These are phyloP conservation scores for Silurus aristotelis DNA, from an alignment of 2,797 vertebrate genomes.

Conservation along the genomic window DNA sequence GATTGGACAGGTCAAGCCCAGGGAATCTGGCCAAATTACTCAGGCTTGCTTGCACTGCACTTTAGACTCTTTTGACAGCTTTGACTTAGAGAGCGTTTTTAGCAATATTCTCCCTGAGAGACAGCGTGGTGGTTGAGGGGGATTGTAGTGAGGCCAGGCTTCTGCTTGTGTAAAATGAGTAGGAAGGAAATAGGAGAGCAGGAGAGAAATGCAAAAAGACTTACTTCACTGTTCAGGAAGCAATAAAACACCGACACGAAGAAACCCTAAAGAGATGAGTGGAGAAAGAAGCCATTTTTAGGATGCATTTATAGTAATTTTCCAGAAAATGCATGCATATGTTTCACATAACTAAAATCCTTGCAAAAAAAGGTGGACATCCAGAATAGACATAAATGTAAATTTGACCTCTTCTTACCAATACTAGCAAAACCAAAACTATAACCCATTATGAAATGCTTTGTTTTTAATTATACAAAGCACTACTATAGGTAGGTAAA, in stretches of 20 bases:
- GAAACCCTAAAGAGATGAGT: conserved; percentile 82
- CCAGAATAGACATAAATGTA: background rate
- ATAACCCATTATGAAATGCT: background rate
- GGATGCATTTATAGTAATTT: background rate
- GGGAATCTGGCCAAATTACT: conserved; percentile 41
- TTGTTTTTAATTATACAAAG: background rate
- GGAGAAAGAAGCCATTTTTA: conserved; percentile 18
- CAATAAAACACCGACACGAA: conserved; percentile 99
- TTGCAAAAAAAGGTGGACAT: background rate
- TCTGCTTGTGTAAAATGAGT: conserved; percentile 5
- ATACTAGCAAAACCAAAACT: background rate
- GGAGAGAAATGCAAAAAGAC: conserved; percentile 53
- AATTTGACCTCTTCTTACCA: background rate
- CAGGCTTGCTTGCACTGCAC: conserved; percentile 28
- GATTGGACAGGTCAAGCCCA: conserved; percentile 42
- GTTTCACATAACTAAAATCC: background rate
- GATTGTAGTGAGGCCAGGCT: background rate
- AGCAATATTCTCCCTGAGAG: conserved; percentile 1
- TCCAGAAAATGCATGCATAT: background rate
- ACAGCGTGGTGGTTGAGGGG: background rate
- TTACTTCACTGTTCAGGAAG: conserved; percentile 98
- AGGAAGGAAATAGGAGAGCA: background rate
- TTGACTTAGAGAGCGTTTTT: conserved; percentile 33
- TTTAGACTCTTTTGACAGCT: conserved; percentile 23
- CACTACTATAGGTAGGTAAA: background rate